phyloP scores from a whole-genome alignment of 2,113 vertebrate genomes.

The Psammodynastes pulverulentus region DNA sequence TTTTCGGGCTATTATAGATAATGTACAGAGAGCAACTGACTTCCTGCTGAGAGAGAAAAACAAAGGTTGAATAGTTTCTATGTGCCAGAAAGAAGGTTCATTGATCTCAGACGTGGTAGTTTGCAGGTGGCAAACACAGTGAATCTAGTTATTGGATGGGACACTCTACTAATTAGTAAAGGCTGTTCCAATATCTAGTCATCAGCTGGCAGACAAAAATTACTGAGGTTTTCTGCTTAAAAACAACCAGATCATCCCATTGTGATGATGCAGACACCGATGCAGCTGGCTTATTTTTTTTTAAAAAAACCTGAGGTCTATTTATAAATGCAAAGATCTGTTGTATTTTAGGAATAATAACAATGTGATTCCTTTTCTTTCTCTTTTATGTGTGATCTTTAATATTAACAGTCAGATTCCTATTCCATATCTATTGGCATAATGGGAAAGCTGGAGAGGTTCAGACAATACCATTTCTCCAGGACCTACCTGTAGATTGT shows the following conservation, averaged over 20 bases:
- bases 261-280: neutral
- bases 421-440: too few relatives aligned
- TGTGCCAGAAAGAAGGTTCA: constrained; percentile 11
- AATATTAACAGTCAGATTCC: neutral
- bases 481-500: neutral
- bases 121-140: constrained; percentile 8
- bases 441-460: too few relatives aligned
- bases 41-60: constrained; percentile 38
- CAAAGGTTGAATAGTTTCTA: constrained; percentile 15
- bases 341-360: neutral
- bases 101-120: constrained; percentile 41
- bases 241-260: constrained; percentile 46
- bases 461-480: too few relatives aligned
- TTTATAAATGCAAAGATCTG: constrained; percentile 29
- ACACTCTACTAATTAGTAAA: constrained; percentile 47
- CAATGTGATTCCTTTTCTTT: neutral
- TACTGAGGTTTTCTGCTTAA: constrained; percentile 45
- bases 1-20: constrained; percentile 28
- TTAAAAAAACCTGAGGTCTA: constrained; percentile 27
- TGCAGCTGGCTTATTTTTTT: constrained; percentile 8
- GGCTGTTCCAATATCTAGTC: constrained; percentile 52
- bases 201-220: constrained; percentile 47
- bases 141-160: constrained; percentile 22
- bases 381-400: neutral
- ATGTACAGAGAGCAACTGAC: neutral